phyloP scores from a whole-genome alignment of 2,888 invertebrate genomes.

The Dasypogon diadema region DNA sequence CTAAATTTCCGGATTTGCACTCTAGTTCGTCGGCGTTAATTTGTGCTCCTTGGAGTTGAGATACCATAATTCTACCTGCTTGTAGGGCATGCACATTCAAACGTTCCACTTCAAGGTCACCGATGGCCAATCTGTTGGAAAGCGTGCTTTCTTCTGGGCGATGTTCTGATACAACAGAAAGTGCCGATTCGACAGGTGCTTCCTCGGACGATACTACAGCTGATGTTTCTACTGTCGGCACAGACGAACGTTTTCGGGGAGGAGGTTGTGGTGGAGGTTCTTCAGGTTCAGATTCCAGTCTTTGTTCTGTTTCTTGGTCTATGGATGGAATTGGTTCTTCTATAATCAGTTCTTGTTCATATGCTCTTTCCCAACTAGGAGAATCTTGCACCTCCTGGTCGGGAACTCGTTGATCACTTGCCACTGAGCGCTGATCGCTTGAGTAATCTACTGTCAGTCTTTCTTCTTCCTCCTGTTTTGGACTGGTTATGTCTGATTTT shows the following conservation, averaged over 20 bases:
- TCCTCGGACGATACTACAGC: not conserved
- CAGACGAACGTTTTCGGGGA: slow-evolving; percentile 62
- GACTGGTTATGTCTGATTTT: slow-evolving; percentile 58
- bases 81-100: slow-evolving; percentile 83
- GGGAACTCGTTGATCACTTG: slow-evolving; percentile 6
- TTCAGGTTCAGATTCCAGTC: slow-evolving; percentile 52
- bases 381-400: slow-evolving; percentile 1
- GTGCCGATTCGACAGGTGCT: slow-evolving; percentile 43
- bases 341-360: not conserved
- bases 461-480: slow-evolving; percentile 58
- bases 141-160: not conserved
- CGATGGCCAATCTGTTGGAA: slow-evolving; percentile 73
- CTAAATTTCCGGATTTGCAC: slow-evolving; percentile 77
- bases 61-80: slow-evolving; percentile 83
- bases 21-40: slow-evolving; percentile 80
- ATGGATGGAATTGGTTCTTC: not conserved
- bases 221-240: slow-evolving; percentile 29
- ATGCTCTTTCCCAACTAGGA: not conserved
- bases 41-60: slow-evolving; percentile 82
- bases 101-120: slow-evolving; percentile 83
- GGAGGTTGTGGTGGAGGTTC: slow-evolving; percentile 62
- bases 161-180: slow-evolving; percentile 44
- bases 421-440: slow-evolving; percentile 11
- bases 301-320: slow-evolving; percentile 54
- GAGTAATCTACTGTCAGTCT: slow-evolving; percentile 53